Percentiles rank a stretch among this genome's conserved stretches.
Conservation (phyloP, 1,140 invertebrate species). For the Neodiprion fabricii region DNA sequence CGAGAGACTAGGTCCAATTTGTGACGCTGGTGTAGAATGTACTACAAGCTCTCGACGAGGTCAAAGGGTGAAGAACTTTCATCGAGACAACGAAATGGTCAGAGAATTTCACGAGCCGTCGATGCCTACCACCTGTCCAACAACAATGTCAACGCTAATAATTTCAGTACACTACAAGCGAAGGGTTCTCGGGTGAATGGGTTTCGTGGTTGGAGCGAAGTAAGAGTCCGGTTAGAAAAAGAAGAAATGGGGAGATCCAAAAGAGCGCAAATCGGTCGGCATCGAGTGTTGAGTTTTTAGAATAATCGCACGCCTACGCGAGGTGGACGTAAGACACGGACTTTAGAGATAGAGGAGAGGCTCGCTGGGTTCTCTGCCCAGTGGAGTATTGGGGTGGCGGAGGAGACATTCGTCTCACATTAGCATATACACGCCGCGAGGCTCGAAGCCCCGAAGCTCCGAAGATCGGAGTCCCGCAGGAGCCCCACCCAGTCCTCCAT, state of each 20-base stretch:
- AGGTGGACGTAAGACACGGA: background rate
- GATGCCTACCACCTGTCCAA: too few relatives aligned
- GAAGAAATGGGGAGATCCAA: background rate
- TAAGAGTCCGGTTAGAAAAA: background rate
- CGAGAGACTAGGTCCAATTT: too few relatives aligned
- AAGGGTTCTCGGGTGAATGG: background rate
- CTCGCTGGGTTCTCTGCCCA: background rate
- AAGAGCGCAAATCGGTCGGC: background rate
- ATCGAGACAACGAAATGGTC: background rate
- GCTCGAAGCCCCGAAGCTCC: constrained; percentile 19
- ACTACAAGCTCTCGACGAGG: too few relatives aligned
- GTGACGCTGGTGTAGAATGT: too few relatives aligned
- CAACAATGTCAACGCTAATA: background rate
- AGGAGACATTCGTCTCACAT: constrained; percentile 52
- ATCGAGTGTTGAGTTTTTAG: background rate
- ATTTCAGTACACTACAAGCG: background rate
- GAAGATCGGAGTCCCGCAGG: background rate
- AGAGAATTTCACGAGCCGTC: background rate
- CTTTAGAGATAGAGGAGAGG: background rate
- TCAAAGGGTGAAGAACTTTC: background rate
- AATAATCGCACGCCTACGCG: constrained; percentile 2
- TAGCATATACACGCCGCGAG: constrained; percentile 55
- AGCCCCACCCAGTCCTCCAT: background rate
- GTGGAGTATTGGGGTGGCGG: background rate
- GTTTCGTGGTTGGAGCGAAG: background rate